phyloP scores from a whole-genome alignment of 2,113 vertebrate genomes.

The Rissa tridactyla region DNA sequence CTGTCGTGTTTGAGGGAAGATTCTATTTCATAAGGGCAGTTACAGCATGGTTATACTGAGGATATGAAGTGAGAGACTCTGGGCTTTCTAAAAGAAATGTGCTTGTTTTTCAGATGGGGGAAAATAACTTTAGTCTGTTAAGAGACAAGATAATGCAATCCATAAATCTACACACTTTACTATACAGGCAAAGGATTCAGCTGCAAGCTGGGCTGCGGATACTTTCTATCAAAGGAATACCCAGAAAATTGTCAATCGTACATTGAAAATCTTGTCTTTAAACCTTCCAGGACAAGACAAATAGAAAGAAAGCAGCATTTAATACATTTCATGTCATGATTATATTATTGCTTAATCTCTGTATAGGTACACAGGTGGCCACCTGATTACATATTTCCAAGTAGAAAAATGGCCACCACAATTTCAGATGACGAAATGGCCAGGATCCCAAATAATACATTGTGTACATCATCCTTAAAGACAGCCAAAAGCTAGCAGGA shows the following conservation, averaged over 20 bases:
- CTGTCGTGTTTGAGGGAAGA: not conserved
- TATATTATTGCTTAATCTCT: not conserved
- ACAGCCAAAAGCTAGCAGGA: not conserved
- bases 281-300: not conserved
- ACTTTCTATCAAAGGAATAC: not conserved
- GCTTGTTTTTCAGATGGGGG: not conserved
- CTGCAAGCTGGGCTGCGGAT: not conserved
- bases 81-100: not conserved
- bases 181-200: not conserved
- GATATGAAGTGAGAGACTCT: not conserved
- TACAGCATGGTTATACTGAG: not conserved
- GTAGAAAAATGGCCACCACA: not conserved
- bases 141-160: not conserved
- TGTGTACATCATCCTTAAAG: not conserved
- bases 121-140: not conserved
- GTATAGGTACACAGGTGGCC: not conserved
- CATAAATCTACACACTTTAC: not conserved
- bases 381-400: not conserved
- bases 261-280: not conserved
- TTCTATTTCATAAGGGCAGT: not conserved
- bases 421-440: not conserved
- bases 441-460: not conserved
- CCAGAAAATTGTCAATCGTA: not conserved
- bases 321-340: not conserved
- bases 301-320: not conserved